These are phyloP conservation scores for Ylistrum balloti DNA, from an alignment of 1,140 invertebrate species.

Conservation along the genomic window DNA sequence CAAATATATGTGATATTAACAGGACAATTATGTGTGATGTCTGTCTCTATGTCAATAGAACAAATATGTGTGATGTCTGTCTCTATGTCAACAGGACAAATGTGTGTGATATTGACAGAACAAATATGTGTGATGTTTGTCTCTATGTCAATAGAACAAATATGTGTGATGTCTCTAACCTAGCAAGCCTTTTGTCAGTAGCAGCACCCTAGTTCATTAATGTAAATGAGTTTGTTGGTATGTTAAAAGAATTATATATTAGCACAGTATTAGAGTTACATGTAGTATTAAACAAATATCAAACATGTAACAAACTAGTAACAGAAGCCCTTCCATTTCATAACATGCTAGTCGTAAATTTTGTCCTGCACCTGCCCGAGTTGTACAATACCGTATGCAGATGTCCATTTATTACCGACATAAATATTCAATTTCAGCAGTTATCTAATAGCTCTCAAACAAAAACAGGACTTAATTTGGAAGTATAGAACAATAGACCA, in stretches of 20 bases:
- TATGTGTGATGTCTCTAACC: too few species aligned
- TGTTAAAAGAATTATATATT: background rate
- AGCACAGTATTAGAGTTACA: background rate
- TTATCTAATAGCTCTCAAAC: background rate
- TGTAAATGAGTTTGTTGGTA: background rate
- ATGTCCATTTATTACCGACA: slow-evolving; percentile 2
- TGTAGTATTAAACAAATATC: background rate
- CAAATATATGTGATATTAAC: too few species aligned
- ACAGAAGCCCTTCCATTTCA: background rate
- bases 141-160: too few species aligned
- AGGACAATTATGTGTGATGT: too few species aligned
- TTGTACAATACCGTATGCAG: background rate
- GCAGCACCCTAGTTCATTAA: too few species aligned
- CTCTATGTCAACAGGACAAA: too few species aligned
- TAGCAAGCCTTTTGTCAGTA: too few species aligned
- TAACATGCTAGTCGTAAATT: background rate
- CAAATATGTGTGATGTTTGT: too few species aligned
- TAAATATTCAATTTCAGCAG: slow-evolving; percentile 30
- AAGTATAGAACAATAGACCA: background rate
- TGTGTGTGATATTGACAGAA: too few species aligned
- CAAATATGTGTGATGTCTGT: too few species aligned
- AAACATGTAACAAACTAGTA: background rate
- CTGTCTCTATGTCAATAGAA: too few species aligned
- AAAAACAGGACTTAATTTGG: background rate
- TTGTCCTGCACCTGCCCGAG: background rate